These are phyloP conservation scores for Siphlonurus alternatus DNA, from an alignment of 2,888 invertebrate species.

Conservation along the genomic window DNA sequence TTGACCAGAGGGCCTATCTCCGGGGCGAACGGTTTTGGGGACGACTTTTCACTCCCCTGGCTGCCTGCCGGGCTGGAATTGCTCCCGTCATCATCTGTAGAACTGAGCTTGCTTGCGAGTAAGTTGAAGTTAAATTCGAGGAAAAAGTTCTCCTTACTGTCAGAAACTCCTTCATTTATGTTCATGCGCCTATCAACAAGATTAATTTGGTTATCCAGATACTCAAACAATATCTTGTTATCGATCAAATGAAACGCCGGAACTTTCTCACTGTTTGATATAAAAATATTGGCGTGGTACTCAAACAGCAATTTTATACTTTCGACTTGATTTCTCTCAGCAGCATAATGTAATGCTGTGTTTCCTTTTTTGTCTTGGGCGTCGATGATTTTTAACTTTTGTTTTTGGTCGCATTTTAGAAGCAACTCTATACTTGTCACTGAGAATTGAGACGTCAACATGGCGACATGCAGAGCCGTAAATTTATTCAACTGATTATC, in stretches of 20 bases:
- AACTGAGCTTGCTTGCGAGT: too few relatives aligned
- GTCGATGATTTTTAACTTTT: constrained; percentile 38
- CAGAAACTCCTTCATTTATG: constrained; percentile 42
- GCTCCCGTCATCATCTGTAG: too few relatives aligned
- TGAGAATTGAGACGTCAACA: not conserved
- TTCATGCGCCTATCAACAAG: constrained; percentile 45
- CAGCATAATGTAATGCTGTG: constrained; percentile 42
- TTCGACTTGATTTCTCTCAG: constrained; percentile 5
- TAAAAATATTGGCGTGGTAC: constrained; percentile 56
- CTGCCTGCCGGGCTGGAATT: not conserved
- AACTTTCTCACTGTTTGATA: constrained; percentile 39
- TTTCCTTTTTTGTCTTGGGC: constrained; percentile 43
- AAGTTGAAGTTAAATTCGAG: constrained; percentile 56
- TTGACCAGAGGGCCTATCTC: constrained; percentile 60
- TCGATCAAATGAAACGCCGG: constrained; percentile 54
- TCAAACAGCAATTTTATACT: constrained; percentile 32
- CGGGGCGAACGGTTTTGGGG: not conserved
- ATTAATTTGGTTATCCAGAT: constrained; percentile 54
- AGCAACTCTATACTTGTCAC: not conserved
- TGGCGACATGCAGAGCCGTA: not conserved
- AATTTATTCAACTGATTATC: not conserved
- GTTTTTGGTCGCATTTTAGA: not conserved
- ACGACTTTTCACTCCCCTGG: not conserved
- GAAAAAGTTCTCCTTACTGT: constrained; percentile 50
- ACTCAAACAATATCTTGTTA: constrained; percentile 48